Conservation (phyloP, 92 coral and sea anemone species). For the Nematostella vectensis region DNA sequence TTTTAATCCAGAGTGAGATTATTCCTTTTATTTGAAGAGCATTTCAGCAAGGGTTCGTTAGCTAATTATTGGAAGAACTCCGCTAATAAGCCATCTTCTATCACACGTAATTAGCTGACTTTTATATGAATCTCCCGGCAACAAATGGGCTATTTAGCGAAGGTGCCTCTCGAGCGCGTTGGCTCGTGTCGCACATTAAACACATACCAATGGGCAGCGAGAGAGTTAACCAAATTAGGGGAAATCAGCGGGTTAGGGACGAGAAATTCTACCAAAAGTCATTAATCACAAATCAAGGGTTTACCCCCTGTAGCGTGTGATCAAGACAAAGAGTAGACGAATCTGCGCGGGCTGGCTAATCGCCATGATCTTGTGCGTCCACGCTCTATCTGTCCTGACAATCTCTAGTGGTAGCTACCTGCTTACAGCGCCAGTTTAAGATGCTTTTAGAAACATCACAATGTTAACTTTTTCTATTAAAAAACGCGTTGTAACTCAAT, state of each 20-base stretch:
- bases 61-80: neutral
- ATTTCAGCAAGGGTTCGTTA: neutral
- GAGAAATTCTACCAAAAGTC: slow-evolving; percentile 41
- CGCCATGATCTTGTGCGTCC: neutral
- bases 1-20: neutral
- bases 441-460: slow-evolving; percentile 18
- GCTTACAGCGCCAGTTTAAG: slow-evolving; percentile 20
- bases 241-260: slow-evolving; percentile 26
- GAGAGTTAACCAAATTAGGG: slow-evolving; percentile 16
- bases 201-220: slow-evolving; percentile 6
- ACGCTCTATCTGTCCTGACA: slow-evolving; percentile 4
- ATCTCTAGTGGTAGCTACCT: slow-evolving; percentile 22
- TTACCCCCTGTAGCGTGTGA: neutral
- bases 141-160: neutral
- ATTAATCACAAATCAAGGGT: slow-evolving; percentile 29
- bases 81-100: neutral
- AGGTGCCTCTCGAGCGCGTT: no score
- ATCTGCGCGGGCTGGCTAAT: neutral
- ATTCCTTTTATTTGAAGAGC: neutral
- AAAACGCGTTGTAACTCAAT: slow-evolving; percentile 1
- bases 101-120: neutral
- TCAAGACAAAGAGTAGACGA: neutral
- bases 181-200: slow-evolving; percentile 2
- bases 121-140: neutral
- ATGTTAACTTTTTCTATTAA: slow-evolving; percentile 6